Evolutionary conservation across 2,113 vertebrate species (phyloP), one percentile per base, ranked within the genome.

Genomic region (Erythrocebus patas): DNA sequence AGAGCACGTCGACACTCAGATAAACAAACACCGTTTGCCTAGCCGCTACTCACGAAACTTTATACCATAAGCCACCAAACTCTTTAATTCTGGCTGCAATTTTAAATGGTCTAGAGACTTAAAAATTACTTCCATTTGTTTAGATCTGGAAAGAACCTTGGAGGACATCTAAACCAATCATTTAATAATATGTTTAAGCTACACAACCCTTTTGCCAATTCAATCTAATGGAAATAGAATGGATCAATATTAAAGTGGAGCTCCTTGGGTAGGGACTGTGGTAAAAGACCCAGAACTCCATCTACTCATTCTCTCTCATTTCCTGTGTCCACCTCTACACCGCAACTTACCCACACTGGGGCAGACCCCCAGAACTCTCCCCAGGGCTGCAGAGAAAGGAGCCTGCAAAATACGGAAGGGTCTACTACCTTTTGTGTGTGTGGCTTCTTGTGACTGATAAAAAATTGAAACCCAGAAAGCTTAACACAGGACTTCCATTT

Each of bases 401-500:
- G 14, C 55, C 35, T 48, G 10, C 6, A 68, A 89, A 82, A 73
- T 25, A 76, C 0, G 5, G 68, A 35, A 81, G 8, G 43, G 2
- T 59, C 73, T 25, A 76, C 38, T 40, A n/a, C 75, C 52, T 50
- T 16, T 16, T 80, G 64, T 70, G 30, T 17, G 57, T 76, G 17
- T 18, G 0, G 5, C 13, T 81, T 81, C 50, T 86, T 43, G 11
- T 82, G 50, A 81, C 61, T 86, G 17, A 32, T 78, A 72, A 76
- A 78, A 95, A 85, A 55, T 16, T 25, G 11, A 95, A 75, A 38
- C 50, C 18, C 25, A 38, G 61, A 92, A 55, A 89, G 32, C 32
- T 97, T 92, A 89, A 85, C 90, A 72, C 0, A 50, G 25, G 22
- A 22, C 35, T 93, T 85, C 35, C 22, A 78, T 75, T 89, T 93